Percentiles rank a stretch among this genome's conserved stretches.
Conservation (phyloP, 2,888 invertebrate species). For the Drosophila buzzatii region DNA sequence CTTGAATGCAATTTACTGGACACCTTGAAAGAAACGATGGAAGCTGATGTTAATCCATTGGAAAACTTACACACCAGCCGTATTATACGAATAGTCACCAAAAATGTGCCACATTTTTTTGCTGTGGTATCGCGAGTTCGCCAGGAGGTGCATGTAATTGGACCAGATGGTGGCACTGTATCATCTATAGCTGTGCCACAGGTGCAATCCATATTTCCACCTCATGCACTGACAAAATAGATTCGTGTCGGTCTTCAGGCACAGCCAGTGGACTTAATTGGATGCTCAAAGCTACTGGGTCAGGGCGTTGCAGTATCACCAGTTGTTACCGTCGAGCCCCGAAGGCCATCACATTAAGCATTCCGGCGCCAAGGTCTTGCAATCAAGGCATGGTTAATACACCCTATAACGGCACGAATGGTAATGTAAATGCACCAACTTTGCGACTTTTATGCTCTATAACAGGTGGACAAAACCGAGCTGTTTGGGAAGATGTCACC, state of each 20-base stretch:
- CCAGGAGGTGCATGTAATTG: constrained; percentile 98
- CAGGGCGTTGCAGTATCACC: constrained; percentile 99
- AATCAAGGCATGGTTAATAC: constrained; percentile 92
- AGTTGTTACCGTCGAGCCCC: constrained; percentile 98
- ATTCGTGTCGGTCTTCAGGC: constrained; percentile 99
- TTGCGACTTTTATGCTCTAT: constrained; percentile 97
- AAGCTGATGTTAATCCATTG: constrained; percentile 86
- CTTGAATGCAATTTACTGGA: constrained; percentile 96
- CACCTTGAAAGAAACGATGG: constrained; percentile 93
- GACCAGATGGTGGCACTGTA: constrained; percentile 98
- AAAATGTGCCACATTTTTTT: constrained; percentile 99
- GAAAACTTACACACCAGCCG: constrained; percentile 95
- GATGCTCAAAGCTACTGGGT: constrained; percentile 94
- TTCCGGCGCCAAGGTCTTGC: constrained; percentile 92
- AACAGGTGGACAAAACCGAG: constrained; percentile 97
- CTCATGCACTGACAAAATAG: constrained; percentile 98
- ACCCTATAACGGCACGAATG: constrained; percentile 91
- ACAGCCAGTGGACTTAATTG: constrained; percentile 94
- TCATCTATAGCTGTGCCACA: constrained; percentile 97
- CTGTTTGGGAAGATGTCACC: constrained; percentile 99
- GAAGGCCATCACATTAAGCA: constrained; percentile 98
- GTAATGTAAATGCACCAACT: constrained; percentile 89
- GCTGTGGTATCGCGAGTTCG: constrained; percentile 97
- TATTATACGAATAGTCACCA: constrained; percentile 96
- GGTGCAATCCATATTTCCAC: constrained; percentile 94